Base-by-base conservation (phyloP, 1,140 invertebrate species). In the Leucophenga varia region DNA sequence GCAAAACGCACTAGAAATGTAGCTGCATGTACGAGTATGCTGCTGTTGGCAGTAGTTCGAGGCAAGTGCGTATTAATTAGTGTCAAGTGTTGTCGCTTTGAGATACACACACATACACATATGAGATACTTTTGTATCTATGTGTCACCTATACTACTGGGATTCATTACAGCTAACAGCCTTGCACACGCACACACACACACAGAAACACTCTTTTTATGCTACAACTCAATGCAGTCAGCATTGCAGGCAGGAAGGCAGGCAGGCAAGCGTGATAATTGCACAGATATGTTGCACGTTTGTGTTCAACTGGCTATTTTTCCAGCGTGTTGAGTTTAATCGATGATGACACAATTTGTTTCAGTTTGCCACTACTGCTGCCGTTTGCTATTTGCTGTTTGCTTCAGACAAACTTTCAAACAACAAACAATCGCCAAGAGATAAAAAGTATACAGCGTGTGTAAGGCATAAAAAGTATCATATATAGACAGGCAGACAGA, bases 11-110 rank as follows among this genome's bases (percentile, higher is more conserved):
- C 43, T 39, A 28, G 25, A 18, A 41, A 20, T 44, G 41, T 25
- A 21, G 32, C 34, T 36, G 20, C 8, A 22, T 37, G 42, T 31
- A 39, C 38, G 21, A 19, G 20, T 22, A 3, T 17, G 10, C 35
- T 14, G 35, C 35, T 16, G 12, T 16, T 16, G 3, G 35, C 18
- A 6, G 22, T 25, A 6, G 22, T 25, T 25, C 22, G 22, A 25
- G 22, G 6, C 35, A 32, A 25, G 63, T 67, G 67, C 61, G 63
- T 67, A 67, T 67, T 67, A 67, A 67, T 67, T 67, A 67, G 63
- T 67, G 63, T 67, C 63, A 67, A 67, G 63, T 67, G 63, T 67
- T 67, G 63, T 67, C 63, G 63, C 63, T 67, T 67, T 67, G 63
- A 67, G 63, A 68, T 67, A 67, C 63, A 56, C 63, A 63, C 63